Evolutionary conservation across 2,797 vertebrate genomes (phyloP).

Genomic region (Ispidina lecontei): DNA sequence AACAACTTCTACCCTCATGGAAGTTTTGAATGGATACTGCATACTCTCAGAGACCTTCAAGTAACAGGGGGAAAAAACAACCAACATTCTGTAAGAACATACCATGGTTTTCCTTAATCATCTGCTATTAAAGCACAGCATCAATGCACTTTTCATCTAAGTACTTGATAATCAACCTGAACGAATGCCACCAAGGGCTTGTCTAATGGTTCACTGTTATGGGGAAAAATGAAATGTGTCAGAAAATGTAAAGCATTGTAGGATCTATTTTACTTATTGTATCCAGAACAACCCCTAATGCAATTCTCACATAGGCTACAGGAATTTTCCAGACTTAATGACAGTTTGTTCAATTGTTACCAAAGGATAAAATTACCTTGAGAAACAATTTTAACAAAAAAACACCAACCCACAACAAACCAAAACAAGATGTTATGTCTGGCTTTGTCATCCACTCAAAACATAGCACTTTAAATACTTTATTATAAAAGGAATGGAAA

Average conservation of each 20-base stretch:
- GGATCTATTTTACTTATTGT: too few species aligned
- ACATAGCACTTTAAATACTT: not conserved
- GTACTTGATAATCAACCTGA: not conserved
- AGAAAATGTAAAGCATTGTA: not conserved
- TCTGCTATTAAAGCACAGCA: not conserved
- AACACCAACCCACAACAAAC: not conserved
- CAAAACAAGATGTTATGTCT: not conserved
- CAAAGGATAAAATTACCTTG: not conserved
- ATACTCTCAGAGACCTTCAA: conserved; percentile 91
- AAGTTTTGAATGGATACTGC: conserved; percentile 97
- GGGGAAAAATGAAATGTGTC: not conserved
- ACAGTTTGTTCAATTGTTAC: not conserved
- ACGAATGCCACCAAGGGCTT: not conserved
- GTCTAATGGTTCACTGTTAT: not conserved
- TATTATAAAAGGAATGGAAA: not conserved
- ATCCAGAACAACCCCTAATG: not conserved
- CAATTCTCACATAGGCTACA: not conserved
- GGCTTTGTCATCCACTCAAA: not conserved
- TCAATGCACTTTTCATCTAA: not conserved
- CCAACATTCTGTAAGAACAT: not conserved
- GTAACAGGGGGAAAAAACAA: conserved; percentile 2
- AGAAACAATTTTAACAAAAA: not conserved
- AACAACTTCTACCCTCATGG: conserved; percentile 98
- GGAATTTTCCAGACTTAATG: not conserved
- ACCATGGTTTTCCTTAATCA: not conserved